These are phyloP conservation scores for Enteromius fasciolatus DNA, from an alignment of 2,797 vertebrate species.

Conservation along the genomic window DNA sequence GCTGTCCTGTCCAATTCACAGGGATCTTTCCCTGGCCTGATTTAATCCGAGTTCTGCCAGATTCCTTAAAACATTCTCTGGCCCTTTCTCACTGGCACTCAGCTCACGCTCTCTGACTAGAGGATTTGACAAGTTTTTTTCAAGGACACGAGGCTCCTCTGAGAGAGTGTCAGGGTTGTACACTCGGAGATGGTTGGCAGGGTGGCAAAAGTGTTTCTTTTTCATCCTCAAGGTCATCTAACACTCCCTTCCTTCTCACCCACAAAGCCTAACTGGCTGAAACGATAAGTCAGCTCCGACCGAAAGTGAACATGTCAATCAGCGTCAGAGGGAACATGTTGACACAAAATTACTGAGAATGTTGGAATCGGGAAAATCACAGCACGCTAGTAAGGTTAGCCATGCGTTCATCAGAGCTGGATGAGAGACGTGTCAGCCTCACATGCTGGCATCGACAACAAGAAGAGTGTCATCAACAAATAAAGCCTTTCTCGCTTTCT, in stretches of 20 bases:
- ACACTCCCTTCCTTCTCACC: slow-evolving; percentile 39
- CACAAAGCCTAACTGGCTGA: neutral
- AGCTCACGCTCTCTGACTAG: slow-evolving; percentile 21
- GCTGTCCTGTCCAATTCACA: slow-evolving; percentile 41
- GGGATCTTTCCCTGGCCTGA: slow-evolving; percentile 32
- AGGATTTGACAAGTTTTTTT: slow-evolving; percentile 34
- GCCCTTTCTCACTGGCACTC: slow-evolving; percentile 32
- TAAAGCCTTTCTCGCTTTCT: slow-evolving; percentile 10
- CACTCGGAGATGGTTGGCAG: slow-evolving; percentile 17
- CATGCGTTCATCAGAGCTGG: slow-evolving; percentile 30
- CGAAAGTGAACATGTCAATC: slow-evolving; percentile 34
- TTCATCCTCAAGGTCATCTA: slow-evolving; percentile 25
- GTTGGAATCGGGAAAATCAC: slow-evolving; percentile 7
- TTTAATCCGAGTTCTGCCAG: slow-evolving; percentile 52
- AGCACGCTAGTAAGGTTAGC: slow-evolving; percentile 45
- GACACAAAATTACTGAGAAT: slow-evolving; percentile 34
- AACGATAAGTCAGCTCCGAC: neutral
- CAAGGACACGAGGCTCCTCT: slow-evolving; percentile 26
- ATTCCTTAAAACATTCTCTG: slow-evolving; percentile 53
- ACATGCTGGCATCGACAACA: slow-evolving; percentile 36
- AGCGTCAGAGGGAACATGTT: slow-evolving; percentile 26
- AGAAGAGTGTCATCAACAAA: slow-evolving; percentile 31
- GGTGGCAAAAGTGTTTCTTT: slow-evolving; percentile 24
- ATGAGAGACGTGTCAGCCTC: slow-evolving; percentile 26
- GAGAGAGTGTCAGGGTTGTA: slow-evolving; percentile 27